phyloP scores from a whole-genome alignment of 2,888 invertebrate species.

The Noctua janthe region DNA sequence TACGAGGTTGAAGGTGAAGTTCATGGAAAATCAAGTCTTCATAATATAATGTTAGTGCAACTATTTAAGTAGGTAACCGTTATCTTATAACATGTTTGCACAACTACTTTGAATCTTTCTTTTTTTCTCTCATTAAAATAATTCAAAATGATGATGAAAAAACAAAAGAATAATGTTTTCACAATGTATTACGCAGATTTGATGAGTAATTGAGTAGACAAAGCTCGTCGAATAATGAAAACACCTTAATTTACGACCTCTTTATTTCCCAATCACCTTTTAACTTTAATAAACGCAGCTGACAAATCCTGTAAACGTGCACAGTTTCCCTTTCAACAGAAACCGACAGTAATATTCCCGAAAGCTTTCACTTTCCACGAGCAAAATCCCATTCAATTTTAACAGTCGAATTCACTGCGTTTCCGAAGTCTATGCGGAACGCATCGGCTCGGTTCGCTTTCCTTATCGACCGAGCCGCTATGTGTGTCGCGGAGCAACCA shows the following conservation, averaged over 20 bases:
- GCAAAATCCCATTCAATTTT: constrained; percentile 65
- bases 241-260: not conserved
- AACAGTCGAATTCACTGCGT: constrained; percentile 75
- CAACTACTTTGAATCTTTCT: not conserved
- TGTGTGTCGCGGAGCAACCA: constrained; percentile 85
- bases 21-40: constrained; percentile 2
- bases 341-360: constrained; percentile 32
- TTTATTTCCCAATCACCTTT: not conserved
- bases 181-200: not conserved
- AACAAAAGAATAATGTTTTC: not conserved
- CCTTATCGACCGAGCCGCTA: constrained; percentile 87
- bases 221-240: not conserved
- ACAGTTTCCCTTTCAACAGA: constrained; percentile 30
- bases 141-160: too few relatives aligned
- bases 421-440: constrained; percentile 76
- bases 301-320: constrained; percentile 16
- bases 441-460: constrained; percentile 83
- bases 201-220: not conserved
- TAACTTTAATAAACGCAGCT: constrained; percentile 8
- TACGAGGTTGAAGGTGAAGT: not conserved
- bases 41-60: not conserved
- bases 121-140: not conserved
- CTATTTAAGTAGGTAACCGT: not conserved
- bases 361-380: constrained; percentile 43
- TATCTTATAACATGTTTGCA: not conserved